Evolutionary conservation across 2,888 invertebrate genomes (phyloP).

Genomic region (Tryphoninae sp.): DNA sequence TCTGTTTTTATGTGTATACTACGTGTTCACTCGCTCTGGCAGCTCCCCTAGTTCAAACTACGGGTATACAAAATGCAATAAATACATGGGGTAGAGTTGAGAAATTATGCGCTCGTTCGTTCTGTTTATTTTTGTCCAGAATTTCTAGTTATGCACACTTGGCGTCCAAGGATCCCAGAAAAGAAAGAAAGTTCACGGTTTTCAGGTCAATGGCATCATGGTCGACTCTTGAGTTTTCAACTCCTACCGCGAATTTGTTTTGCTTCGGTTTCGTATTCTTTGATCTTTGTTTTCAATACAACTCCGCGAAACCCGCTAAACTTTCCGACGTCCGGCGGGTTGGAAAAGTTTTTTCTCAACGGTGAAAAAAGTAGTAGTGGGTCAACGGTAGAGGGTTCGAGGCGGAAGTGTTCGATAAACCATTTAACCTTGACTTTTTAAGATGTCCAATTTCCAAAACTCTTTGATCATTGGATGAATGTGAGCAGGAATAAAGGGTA

Average conservation of each 20-base stretch:
- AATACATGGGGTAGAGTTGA: conserved; percentile 9
- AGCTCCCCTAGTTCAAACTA: conserved; percentile 37
- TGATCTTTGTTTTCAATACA: background rate
- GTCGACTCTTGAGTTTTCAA: background rate
- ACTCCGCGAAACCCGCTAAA: background rate
- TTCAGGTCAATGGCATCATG: conserved; percentile 35
- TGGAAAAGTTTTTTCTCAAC: background rate
- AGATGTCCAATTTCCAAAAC: background rate
- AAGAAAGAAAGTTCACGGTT: conserved; percentile 24
- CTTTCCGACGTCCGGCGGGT: background rate
- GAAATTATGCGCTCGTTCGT: conserved; percentile 14
- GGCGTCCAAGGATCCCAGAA: conserved; percentile 2
- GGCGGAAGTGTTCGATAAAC: background rate
- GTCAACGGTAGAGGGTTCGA: background rate
- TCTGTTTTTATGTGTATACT: conserved; percentile 43
- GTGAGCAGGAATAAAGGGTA: too few relatives aligned
- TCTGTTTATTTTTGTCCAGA: background rate
- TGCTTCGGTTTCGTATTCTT: conserved; percentile 6
- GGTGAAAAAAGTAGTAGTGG: background rate
- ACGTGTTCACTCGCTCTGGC: conserved; percentile 20
- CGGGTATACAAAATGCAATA: background rate
- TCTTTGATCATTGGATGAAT: background rate
- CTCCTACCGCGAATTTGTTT: conserved; percentile 13
- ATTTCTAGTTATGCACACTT: conserved; percentile 13
- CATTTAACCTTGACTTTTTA: background rate